Percentiles rank a stretch among this genome's conserved stretches.
phyloP scores from a whole-genome alignment of 2,113 vertebrate genomes.

The Amphiprion percula region DNA sequence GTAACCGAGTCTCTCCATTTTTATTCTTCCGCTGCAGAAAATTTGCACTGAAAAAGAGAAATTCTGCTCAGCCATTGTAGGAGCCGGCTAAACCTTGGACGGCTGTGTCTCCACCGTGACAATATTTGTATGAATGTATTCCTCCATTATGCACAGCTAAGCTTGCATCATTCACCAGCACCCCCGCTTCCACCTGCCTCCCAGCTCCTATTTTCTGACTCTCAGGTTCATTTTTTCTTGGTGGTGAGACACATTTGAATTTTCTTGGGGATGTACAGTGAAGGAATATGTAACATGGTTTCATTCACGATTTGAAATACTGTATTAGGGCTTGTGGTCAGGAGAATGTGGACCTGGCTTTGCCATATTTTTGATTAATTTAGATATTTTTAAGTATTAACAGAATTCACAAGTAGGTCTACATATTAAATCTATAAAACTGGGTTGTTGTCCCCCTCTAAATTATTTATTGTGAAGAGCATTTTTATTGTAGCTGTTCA shows the following conservation, averaged over 20 bases:
- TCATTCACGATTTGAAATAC: constrained; percentile 4
- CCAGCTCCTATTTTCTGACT: constrained; percentile 26
- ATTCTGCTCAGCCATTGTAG: constrained; percentile 25
- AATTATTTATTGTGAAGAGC: too few species aligned
- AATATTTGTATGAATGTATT: constrained; percentile 29
- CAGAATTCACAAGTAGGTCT: background rate
- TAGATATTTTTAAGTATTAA: too few species aligned
- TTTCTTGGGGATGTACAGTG: background rate
- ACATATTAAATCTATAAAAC: too few species aligned
- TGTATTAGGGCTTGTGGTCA: background rate
- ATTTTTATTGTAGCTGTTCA: background rate
- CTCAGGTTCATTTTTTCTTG: constrained; percentile 13
- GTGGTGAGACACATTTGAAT: constrained; percentile 23
- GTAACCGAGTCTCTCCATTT: constrained; percentile 36
- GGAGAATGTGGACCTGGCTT: background rate
- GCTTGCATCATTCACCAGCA: constrained; percentile 34
- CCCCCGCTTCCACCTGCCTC: constrained; percentile 17
- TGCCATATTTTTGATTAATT: too few species aligned
- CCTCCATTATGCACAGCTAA: constrained; percentile 25
- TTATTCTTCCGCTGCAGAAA: constrained; percentile 5
- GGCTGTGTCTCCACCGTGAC: constrained; percentile 13
- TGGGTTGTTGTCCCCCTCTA: too few species aligned
- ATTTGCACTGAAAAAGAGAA: constrained; percentile 29
- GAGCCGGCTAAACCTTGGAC: constrained; percentile 19
- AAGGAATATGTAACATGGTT: background rate